Base-by-base conservation (phyloP, 2,797 vertebrate genomes). In the Molossus alvarezi region DNA sequence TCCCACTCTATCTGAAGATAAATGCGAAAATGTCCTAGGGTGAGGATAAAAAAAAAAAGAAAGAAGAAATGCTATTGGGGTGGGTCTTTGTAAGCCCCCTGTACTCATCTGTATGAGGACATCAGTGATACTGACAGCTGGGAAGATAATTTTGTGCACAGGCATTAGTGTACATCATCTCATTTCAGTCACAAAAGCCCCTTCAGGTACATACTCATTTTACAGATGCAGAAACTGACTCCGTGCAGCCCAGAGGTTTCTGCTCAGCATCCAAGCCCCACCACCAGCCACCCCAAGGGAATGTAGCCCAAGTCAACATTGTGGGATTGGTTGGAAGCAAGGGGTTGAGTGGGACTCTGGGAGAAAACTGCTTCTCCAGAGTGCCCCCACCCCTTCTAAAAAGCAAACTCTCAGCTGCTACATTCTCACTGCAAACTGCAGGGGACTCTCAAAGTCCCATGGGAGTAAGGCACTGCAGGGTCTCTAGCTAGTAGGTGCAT, bases 161-260 rank as follows among this genome's bases (percentile, higher is more conserved):
- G 48, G 62, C 41, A 1, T 25, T 77, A 48, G 8, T 3, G 0
- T 12, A 55, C 37, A 33, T 33, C 37, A 84, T 51, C 84, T 76
- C 25, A 2, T 9, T 79, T 73, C 58, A 48, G 6, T 57, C 95
- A 81, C 81, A 65, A 67, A 83, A 77, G 60, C 55, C 84, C 27
- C 53, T 65, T 41, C 17, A n/a, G 67, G 37, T n/a, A 45, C 11
- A 77, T 13, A 77, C 58, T 77, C 85, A 79, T 41, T 79, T 72
- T 53, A 48, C 51, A 76, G 75, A 83, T 62, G 55, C 20, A 60
- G 71, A 95, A 75, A 90, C 27, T 18, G 64, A 82, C n/a, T 76
- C 65, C 29, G 41, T 5, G 58, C 21, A 75, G 79, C 53, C 45
- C 55, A 62, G 71, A 92, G 88, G 55, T 11, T n/a, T 75, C 75